phyloP scores from a whole-genome alignment of 2,888 invertebrate genomes.

The Dryadula phaetusa region DNA sequence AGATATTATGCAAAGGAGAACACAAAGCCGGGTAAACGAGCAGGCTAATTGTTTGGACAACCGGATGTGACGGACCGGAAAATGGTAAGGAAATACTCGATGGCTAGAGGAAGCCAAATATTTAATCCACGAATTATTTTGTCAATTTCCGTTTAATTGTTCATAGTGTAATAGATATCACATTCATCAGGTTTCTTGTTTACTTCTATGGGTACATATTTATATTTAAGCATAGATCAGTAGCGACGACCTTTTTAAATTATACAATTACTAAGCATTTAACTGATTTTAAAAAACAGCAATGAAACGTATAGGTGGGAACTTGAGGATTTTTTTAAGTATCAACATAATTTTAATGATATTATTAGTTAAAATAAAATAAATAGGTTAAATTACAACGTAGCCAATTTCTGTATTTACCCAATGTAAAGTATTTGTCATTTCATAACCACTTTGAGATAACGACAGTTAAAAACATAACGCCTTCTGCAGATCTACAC shows the following conservation, averaged over 20 bases:
- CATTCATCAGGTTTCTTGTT: constrained; percentile 17
- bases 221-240: constrained; percentile 4
- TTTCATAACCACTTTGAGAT: not conserved
- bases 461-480: not conserved
- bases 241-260: not conserved
- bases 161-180: constrained; percentile 30
- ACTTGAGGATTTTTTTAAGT: no score
- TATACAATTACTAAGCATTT: not conserved
- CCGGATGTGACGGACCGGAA: constrained; percentile 63
- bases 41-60: constrained; percentile 66
- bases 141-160: constrained; percentile 30
- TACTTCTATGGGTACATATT: not conserved
- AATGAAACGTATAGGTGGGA: no score
- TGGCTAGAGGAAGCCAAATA: constrained; percentile 54
- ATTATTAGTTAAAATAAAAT: not conserved
- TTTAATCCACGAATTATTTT: constrained; percentile 42
- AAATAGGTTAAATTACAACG: not conserved
- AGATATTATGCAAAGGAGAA: constrained; percentile 58
- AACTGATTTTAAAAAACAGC: not conserved
- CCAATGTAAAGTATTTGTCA: no score
- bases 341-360: no score
- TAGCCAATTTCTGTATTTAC: no score
- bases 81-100: constrained; percentile 61
- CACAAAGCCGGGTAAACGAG: constrained; percentile 50
- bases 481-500: not conserved